Percentiles rank a stretch among this genome's conserved stretches.
phyloP scores from a whole-genome alignment of 2,113 vertebrate species.

The Opisthocomus hoazin region DNA sequence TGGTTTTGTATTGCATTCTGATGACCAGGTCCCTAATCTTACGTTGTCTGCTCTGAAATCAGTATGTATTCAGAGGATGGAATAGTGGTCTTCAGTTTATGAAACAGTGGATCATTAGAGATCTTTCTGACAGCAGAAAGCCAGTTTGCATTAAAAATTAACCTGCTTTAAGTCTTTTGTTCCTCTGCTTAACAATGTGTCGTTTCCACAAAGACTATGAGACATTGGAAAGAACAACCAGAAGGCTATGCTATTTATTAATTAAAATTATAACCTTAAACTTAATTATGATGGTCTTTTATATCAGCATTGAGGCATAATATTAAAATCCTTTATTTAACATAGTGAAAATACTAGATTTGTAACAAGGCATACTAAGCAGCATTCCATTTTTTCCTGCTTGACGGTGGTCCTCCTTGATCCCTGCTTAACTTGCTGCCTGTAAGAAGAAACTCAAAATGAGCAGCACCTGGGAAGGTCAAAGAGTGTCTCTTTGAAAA shows the following conservation, averaged over 20 bases:
- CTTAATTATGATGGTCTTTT: neutral
- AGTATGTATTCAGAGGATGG: neutral
- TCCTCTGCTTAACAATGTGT: neutral
- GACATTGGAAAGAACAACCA: neutral
- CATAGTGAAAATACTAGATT: neutral
- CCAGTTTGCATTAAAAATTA: neutral
- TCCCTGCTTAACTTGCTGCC: neutral
- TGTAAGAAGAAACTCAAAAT: constrained; percentile 20
- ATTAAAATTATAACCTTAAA: neutral
- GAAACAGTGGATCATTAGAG: neutral
- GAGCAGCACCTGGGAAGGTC: constrained; percentile 12
- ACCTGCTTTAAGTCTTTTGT: neutral
- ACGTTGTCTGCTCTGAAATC: neutral
- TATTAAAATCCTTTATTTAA: neutral
- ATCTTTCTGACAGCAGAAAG: neutral
- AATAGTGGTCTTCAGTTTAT: neutral
- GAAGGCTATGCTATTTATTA: neutral
- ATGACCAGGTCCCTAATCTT: neutral
- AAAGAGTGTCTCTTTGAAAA: neutral
- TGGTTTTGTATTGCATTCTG: neutral
- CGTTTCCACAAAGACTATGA: neutral
- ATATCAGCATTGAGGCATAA: neutral
- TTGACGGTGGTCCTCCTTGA: neutral
- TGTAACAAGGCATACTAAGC: neutral
- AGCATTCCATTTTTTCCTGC: neutral